phyloP scores from a whole-genome alignment of 2,888 invertebrate genomes.

The Rapana venosa region DNA sequence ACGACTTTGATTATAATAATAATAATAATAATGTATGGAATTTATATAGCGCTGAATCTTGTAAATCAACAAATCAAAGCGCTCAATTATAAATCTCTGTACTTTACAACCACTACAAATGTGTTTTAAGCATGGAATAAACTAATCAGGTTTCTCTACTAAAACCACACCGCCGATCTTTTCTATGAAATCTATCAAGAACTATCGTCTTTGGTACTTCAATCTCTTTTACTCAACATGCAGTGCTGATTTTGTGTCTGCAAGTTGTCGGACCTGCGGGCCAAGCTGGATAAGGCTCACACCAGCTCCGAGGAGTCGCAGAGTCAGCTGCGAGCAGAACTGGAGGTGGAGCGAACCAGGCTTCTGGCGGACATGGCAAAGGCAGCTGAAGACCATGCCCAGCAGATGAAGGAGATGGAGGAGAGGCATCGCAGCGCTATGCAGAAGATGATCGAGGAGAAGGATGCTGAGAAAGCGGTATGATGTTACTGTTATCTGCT shows the following conservation, averaged over 20 bases:
- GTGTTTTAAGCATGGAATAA: too few species aligned
- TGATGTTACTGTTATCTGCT: neutral
- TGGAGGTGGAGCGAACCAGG: slow-evolving; percentile 63
- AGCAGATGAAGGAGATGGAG: slow-evolving; percentile 66
- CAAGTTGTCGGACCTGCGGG: slow-evolving; percentile 62
- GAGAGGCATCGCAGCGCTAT: slow-evolving; percentile 59
- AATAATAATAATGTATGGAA: too few species aligned
- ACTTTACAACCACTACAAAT: too few species aligned
- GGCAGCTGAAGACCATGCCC: slow-evolving; percentile 65
- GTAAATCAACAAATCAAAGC: too few species aligned
- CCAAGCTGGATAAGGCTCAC: slow-evolving; percentile 56
- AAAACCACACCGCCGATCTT: too few species aligned
- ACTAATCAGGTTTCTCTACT: too few species aligned
- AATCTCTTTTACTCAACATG: too few species aligned
- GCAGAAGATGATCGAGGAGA: slow-evolving; percentile 57
- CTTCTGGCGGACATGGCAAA: slow-evolving; percentile 66
- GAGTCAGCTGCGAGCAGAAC: slow-evolving; percentile 58
- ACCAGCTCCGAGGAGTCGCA: slow-evolving; percentile 58
- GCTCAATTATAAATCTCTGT: too few species aligned
- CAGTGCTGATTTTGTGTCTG: neutral
- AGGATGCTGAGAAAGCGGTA: slow-evolving; percentile 60
- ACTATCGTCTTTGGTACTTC: too few species aligned
- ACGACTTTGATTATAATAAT: too few species aligned
- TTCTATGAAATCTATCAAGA: too few species aligned
- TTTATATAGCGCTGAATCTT: too few species aligned